phyloP scores from a whole-genome alignment of 2,113 vertebrate species.

The Osmerus mordax region DNA sequence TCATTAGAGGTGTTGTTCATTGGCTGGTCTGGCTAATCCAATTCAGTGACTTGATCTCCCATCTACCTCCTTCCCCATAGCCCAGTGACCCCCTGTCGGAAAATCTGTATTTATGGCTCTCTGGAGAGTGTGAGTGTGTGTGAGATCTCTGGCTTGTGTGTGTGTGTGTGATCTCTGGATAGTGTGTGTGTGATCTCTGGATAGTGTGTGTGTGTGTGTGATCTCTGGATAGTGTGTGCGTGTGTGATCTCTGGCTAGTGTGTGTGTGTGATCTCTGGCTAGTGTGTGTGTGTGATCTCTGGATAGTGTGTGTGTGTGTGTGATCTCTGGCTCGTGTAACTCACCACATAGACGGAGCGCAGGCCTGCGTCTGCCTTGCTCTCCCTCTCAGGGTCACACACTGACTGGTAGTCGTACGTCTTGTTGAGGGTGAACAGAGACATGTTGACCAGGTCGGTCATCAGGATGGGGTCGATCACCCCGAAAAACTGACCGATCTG shows the following conservation, averaged over 20 bases:
- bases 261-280: neutral
- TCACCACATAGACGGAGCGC: constrained; percentile 89
- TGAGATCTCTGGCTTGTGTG: constrained; percentile 5
- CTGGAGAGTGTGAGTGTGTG: constrained; percentile 12
- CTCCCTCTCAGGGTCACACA: constrained; percentile 83
- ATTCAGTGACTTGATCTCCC: neutral
- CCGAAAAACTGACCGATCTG: constrained; percentile 86
- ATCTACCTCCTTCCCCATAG: constrained; percentile 54
- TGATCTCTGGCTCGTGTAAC: constrained; percentile 62
- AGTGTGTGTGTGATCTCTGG: constrained; percentile 23
- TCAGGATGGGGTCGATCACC: constrained; percentile 85
- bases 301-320: constrained; percentile 14
- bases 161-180: constrained; percentile 6
- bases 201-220: constrained; percentile 11
- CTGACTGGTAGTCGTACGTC: constrained; percentile 93
- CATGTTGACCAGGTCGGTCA: constrained; percentile 84
- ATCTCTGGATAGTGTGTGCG: constrained; percentile 16
- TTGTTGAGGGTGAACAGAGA: constrained; percentile 88
- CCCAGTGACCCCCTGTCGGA: constrained; percentile 50
- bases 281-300: constrained; percentile 24
- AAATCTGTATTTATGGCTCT: constrained; percentile 53
- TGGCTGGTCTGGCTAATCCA: neutral
- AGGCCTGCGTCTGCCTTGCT: constrained; percentile 84
- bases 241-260: neutral
- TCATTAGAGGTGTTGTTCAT: too few species aligned